Base-by-base conservation (phyloP, 1,140 invertebrate species). In the Hycleus cichorii region DNA sequence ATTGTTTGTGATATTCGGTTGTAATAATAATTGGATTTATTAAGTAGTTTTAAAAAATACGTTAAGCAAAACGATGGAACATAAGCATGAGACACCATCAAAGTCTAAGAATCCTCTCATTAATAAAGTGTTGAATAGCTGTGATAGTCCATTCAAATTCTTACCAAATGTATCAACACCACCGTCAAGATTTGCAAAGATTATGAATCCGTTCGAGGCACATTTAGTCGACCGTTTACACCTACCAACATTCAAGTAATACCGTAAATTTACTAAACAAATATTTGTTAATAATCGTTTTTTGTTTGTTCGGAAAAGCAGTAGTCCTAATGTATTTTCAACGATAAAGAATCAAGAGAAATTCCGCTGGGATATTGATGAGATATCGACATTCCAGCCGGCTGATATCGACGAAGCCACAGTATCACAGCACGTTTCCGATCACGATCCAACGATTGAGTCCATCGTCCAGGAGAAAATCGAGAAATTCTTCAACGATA, bases 361-460 rank as follows among this genome's bases (percentile, higher is more conserved):
- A 56, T 73, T 73, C 58, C 66, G 66, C 50, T 73, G 71, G 71
- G 68, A 68, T 4, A 73, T 73, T 43, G 70, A 73, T 27, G 72
- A 73, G 47, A 66, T 71, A 25, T 71, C 72, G 1, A 59, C 38
- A 44, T 57, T 73, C 8, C 69, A 72, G 59, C 72, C 72, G 4
- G 72, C 69, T 10, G 65, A 72, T 52, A 72, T 73, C 55, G 72
- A 73, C 50, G 70, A 72, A 57, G 54, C 57, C 7, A 65, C 64
- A 11, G 60, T 64, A 38, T 61, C 62, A 46, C 69, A 70, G 55
- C 70, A 69, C 57, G 67, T 67, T 10, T 60, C 46, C 11, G 58
- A 60, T 9, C 63, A 64, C 46, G 64, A 68, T 49, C 61, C 64
- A 4, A 51, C 59, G n/a, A 59, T 65, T 7, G 69, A 71, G 49